These are phyloP conservation scores for Proctacanthus coquilletti DNA, from an alignment of 1,140 invertebrate species.

Conservation along the genomic window DNA sequence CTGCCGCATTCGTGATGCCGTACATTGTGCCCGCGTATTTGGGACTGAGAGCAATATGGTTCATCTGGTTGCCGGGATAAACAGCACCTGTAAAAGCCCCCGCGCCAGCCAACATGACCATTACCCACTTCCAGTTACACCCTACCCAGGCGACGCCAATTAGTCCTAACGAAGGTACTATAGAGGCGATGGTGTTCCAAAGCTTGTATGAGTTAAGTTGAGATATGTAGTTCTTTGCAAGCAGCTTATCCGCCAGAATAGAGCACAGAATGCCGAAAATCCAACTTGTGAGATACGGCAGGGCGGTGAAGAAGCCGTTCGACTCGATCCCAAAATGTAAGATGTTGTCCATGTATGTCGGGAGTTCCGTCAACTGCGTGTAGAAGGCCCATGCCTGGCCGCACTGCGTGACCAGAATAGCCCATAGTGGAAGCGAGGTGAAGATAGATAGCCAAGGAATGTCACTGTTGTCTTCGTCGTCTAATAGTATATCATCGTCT, in stretches of 20 bases:
- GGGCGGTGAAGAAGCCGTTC: conserved; percentile 61
- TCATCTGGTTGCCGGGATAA: conserved; percentile 70
- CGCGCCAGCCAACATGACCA: conserved; percentile 51
- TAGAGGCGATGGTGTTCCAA: conserved; percentile 59
- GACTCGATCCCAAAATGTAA: conserved; percentile 74
- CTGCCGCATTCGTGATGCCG: conserved; percentile 74
- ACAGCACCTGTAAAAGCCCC: conserved; percentile 57
- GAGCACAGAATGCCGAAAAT: conserved; percentile 50
- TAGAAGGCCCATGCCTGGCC: conserved; percentile 91
- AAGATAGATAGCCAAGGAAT: conserved; percentile 64
- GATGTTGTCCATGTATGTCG: conserved; percentile 86
- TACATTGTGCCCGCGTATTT: conserved; percentile 75
- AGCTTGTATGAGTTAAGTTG: conserved; percentile 53
- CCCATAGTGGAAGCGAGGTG: conserved; percentile 74
- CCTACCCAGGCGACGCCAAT: conserved; percentile 61
- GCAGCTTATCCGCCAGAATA: conserved; percentile 51
- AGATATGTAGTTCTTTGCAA: conserved; percentile 44
- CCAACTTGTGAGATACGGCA: conserved; percentile 64
- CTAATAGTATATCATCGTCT: conserved; percentile 7
- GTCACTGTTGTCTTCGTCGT: neutral
- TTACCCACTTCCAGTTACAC: conserved; percentile 51
- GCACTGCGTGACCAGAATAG: conserved; percentile 72
- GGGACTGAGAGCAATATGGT: conserved; percentile 75
- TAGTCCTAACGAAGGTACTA: conserved; percentile 56
- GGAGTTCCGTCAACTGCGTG: conserved; percentile 82